phyloP scores from a whole-genome alignment of 2,797 vertebrate genomes.

The Xiphorhynchus erythropygius region DNA sequence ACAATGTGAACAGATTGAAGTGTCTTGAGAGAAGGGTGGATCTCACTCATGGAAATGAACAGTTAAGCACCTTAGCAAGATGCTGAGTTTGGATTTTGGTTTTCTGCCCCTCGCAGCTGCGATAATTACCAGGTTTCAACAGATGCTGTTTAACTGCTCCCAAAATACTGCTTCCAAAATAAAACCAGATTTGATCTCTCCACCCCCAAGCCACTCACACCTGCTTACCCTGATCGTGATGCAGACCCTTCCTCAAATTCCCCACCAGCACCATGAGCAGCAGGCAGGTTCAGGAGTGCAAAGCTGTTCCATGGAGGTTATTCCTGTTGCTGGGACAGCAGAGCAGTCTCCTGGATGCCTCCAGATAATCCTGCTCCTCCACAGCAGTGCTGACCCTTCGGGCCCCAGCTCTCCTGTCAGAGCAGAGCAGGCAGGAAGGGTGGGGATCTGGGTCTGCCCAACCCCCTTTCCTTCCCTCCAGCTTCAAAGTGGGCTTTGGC shows the following conservation, averaged over 20 bases:
- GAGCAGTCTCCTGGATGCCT: neutral
- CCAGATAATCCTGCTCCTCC: neutral
- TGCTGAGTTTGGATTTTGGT: conserved; percentile 12
- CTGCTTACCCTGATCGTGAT: neutral
- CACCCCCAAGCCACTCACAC: neutral
- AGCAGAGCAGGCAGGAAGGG: neutral
- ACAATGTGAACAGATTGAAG: neutral
- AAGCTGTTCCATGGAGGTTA: neutral
- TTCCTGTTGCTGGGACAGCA: neutral
- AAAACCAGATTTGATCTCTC: neutral
- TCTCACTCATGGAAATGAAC: conserved; percentile 43
- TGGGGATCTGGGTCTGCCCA: neutral
- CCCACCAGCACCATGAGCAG: neutral
- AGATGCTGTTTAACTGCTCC: neutral
- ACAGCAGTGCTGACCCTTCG: neutral
- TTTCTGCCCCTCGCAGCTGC: conserved; percentile 25
- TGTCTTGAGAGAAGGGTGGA: conserved; percentile 12
- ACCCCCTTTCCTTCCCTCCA: neutral
- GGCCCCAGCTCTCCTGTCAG: neutral
- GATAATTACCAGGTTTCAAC: conserved; percentile 34
- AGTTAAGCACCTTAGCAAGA: conserved; percentile 50
- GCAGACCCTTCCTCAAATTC: neutral
- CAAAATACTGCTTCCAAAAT: conserved; percentile 6
- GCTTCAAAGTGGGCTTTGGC: neutral
- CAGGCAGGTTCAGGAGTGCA: neutral